These are phyloP conservation scores for Operophtera brumata DNA, from an alignment of 2,888 invertebrate species.

Conservation along the genomic window DNA sequence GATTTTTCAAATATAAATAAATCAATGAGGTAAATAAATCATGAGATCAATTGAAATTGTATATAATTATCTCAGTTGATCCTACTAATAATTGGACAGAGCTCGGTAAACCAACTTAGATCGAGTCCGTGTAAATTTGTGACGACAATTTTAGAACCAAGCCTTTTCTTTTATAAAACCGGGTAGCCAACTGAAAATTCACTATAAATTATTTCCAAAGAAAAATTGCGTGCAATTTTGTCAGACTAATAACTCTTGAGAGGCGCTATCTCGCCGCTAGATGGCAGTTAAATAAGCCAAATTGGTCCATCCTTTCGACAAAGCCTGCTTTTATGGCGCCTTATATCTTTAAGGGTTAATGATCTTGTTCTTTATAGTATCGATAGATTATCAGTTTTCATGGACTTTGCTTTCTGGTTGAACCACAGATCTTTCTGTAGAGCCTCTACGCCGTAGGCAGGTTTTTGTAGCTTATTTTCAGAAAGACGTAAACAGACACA, in stretches of 20 bases:
- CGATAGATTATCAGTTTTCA: slow-evolving; percentile 27
- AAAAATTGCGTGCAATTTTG: slow-evolving; percentile 62
- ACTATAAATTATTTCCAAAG: slow-evolving; percentile 50
- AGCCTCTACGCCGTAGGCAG: too few relatives aligned
- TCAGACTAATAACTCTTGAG: slow-evolving; percentile 64
- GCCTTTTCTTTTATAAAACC: neutral
- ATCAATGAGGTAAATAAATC: too few relatives aligned
- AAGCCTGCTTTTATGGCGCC: slow-evolving; percentile 56
- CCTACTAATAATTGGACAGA: neutral
- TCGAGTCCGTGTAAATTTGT: too few relatives aligned
- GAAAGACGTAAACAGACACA: too few relatives aligned
- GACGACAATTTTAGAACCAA: too few relatives aligned
- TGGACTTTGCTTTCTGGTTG: slow-evolving; percentile 6
- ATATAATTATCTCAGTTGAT: too few relatives aligned
- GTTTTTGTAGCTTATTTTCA: too few relatives aligned
- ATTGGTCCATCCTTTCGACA: slow-evolving; percentile 64
- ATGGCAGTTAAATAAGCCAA: slow-evolving; percentile 72
- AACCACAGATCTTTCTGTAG: neutral
- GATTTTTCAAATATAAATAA: too few relatives aligned
- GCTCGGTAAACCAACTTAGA: too few relatives aligned
- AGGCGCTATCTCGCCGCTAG: slow-evolving; percentile 57
- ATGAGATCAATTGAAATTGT: too few relatives aligned
- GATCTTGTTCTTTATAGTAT: slow-evolving; percentile 47
- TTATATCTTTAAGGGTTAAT: slow-evolving; percentile 56
- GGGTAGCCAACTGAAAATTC: slow-evolving; percentile 17